Base-by-base conservation (phyloP, 2,888 invertebrate species). In the Cybosia mesomella region DNA sequence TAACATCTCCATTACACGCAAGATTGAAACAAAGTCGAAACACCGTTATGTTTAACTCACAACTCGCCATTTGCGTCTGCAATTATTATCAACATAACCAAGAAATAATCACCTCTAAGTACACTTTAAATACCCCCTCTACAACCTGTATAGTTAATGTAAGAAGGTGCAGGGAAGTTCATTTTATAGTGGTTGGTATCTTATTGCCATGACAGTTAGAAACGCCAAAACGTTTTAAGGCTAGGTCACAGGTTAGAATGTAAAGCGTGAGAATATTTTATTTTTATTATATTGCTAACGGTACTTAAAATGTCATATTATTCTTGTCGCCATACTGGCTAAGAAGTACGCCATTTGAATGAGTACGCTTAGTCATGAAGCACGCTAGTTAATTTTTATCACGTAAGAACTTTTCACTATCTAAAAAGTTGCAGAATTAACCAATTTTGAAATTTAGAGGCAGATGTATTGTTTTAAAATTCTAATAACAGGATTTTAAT, bases 191-290 rank as follows among this genome's bases (percentile, higher is more conserved):
- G 90, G 91, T 58, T 67, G 71, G 80, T 86, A 79, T 84, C 83
- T 87, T 88, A 89, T 87, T 85, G 86, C 87, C 87, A 80, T 87
- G 91, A 92, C 92, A 92, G 92, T 93, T 92, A 92, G 84, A 87
- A 84, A 86, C 80, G 86, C 86, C 89, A 89, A 89, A 90, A 89
- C 82, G 83, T 85, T 86, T 78, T 86, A 84, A 87, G 88, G 89
- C 86, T 85, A 86, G 88, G 92, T 92, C 91, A 86, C 81, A 91
- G 92, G 91, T 92, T 86, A 87, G 85, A 86, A 89, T 88, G 77
- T 88, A 83, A 85, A 83, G 81, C 91, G 93, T 94, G 94, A 88
- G 93, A 94, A 92, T 79, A 82, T 86, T 81, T 81, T 65, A 70
- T 71, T 68, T 79, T 79, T 79, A 81, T 84, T 77, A 76, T 80